Evolutionary conservation across 2,888 invertebrate genomes (phyloP), one percentile per base, ranked within the genome.

Genomic region (Trissolcus japonicus): DNA sequence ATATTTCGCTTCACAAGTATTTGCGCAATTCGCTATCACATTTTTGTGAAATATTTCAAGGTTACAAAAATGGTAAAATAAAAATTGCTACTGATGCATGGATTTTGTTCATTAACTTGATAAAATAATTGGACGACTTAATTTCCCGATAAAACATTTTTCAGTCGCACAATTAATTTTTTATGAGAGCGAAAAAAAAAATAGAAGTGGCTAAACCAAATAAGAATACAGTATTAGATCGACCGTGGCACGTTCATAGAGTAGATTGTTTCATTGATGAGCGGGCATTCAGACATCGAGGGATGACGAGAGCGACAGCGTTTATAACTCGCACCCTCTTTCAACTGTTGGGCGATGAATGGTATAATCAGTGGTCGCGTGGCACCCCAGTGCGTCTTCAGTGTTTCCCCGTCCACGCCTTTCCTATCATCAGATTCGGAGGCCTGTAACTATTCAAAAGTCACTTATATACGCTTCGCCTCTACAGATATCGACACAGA

Each of bases 351-450:
- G 84, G 78, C 87, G 86, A 87, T 88, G 88, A 88, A 88, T 88
- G 88, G 88, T 86, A 88, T 88, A 88, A 88, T 88, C 88, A 88
- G 88, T 80, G 88, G 88, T 88, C 88, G 88, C 88, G 87, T 88
- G 88, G 85, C 88, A 83, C 83, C 84, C 84, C 83, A 75, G 75
- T 81, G 80, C 80, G 80, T 80, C 81, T 75, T 76, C 78, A 68
- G 79, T 75, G 78, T 79, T 80, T 81, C 79, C 76, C 76, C 74
- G 67, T 75, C 63, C 81, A 82, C 83, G 80, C 83, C 81, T 80
- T 80, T 80, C 80, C 83, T 81, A 82, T 82, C 83, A 79, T 80
- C 80, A 66, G 80, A 83, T 81, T 79, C 77, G 74, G 78, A 81
- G 80, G 80, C 72, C 71, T 75, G 80, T 79, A 80, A 82, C 82